Conservation (phyloP, 2,797 vertebrate species). For the Perodicticus potto region DNA sequence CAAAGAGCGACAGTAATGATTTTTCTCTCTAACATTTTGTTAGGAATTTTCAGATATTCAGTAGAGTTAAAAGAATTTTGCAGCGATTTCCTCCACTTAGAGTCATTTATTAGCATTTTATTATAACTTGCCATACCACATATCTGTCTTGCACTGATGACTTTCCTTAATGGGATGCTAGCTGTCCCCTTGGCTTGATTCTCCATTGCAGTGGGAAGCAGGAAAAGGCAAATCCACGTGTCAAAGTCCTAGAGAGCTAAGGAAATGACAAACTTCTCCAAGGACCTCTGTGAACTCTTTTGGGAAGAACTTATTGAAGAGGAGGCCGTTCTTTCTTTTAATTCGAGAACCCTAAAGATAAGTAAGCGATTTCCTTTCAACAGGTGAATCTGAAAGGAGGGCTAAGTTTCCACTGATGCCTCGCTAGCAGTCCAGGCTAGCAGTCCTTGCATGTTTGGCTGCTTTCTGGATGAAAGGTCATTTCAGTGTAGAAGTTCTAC, state of each 20-base stretch:
- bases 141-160: not conserved
- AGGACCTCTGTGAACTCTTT: not conserved
- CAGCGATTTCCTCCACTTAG: not conserved
- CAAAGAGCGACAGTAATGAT: not conserved
- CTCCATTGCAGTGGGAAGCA: not conserved
- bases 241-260: not conserved
- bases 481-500: not conserved
- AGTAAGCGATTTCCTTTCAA: not conserved
- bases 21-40: not conserved
- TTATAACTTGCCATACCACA: not conserved
- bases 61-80: not conserved
- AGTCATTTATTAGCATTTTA: not conserved
- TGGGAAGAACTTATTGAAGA: not conserved
- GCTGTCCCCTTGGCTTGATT: not conserved
- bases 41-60: not conserved
- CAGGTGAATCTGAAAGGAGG: not conserved
- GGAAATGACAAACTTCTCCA: not conserved
- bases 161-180: not conserved
- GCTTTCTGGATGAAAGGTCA: not conserved
- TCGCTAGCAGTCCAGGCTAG: not conserved
- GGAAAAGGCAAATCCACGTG: not conserved
- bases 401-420: not conserved
- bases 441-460: not conserved
- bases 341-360: not conserved
- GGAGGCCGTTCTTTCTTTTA: not conserved